Percentiles rank a stretch among this genome's conserved stretches.
phyloP scores from a whole-genome alignment of 1,140 invertebrate species.

The Conus ventricosus region DNA sequence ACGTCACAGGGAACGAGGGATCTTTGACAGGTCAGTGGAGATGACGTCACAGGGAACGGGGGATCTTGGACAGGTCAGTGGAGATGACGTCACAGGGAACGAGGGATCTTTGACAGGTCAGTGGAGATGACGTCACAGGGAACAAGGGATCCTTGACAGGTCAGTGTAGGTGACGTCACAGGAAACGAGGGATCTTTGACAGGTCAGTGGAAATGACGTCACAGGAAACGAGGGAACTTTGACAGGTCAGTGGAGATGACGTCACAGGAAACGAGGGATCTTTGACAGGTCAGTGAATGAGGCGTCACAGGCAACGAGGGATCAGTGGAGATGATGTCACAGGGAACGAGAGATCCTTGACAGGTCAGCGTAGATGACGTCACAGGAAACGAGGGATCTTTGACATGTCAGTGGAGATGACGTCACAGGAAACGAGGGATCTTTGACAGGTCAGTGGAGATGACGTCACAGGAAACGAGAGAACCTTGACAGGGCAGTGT shows the following conservation, averaged over 20 bases:
- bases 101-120: slow-evolving; percentile 56
- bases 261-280: not conserved
- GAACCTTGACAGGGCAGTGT: slow-evolving; percentile 9
- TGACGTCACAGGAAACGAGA: not conserved
- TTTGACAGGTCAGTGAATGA: not conserved
- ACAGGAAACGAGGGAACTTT: not conserved
- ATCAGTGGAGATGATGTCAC: slow-evolving; percentile 46
- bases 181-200: slow-evolving; percentile 55
- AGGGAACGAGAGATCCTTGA: slow-evolving; percentile 55
- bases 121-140: slow-evolving; percentile 43
- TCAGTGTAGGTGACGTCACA: slow-evolving; percentile 45
- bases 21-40: too few species aligned
- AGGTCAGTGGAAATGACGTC: slow-evolving; percentile 31
- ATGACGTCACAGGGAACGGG: slow-evolving; percentile 57
- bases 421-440: slow-evolving; percentile 57
- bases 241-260: not conserved
- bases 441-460: too few species aligned
- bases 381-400: slow-evolving; percentile 57
- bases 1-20: not conserved
- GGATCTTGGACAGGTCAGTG: slow-evolving; percentile 50
- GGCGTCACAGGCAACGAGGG: slow-evolving; percentile 57
- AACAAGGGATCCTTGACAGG: slow-evolving; percentile 56
- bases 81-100: slow-evolving; percentile 48
- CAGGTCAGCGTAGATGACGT: slow-evolving; percentile 46
- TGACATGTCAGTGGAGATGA: slow-evolving; percentile 43